phyloP scores from a whole-genome alignment of 1,140 invertebrate genomes.

The Drosophila sp. region DNA sequence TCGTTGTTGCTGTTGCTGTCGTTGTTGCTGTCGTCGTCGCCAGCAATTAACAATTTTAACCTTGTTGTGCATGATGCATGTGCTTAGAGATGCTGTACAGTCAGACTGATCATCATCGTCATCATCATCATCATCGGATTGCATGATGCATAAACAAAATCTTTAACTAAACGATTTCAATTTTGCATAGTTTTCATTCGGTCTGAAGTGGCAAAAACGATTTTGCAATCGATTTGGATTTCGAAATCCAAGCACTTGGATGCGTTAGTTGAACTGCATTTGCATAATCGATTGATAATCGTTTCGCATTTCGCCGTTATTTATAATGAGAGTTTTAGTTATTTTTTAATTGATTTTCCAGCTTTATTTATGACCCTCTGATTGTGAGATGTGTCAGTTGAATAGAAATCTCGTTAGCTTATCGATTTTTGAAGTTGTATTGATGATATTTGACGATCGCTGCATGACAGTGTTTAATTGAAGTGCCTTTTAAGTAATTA shows the following conservation, averaged over 20 bases:
- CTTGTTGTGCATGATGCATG: slow-evolving; percentile 62
- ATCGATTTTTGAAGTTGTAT: slow-evolving; percentile 2
- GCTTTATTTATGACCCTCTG: slow-evolving; percentile 5
- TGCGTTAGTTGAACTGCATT: slow-evolving; percentile 34
- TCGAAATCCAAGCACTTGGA: slow-evolving; percentile 6
- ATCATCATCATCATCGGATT: slow-evolving; percentile 21
- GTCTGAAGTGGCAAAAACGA: slow-evolving; percentile 32
- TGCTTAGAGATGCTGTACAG: slow-evolving; percentile 15
- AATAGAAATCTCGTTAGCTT: slow-evolving; percentile 7
- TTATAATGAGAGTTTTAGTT: slow-evolving; percentile 45
- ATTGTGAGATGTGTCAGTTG: neutral
- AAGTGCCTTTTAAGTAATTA: slow-evolving; percentile 31
- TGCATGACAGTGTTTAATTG: slow-evolving; percentile 29
- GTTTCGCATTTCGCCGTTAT: slow-evolving; percentile 34
- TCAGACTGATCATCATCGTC: slow-evolving; percentile 25
- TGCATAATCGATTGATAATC: slow-evolving; percentile 46
- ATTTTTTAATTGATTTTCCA: slow-evolving; percentile 40
- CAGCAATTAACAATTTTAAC: slow-evolving; percentile 56
- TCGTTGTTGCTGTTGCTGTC: slow-evolving; percentile 17
- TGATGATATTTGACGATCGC: slow-evolving; percentile 27
- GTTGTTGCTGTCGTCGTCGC: slow-evolving; percentile 27
- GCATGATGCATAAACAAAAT: slow-evolving; percentile 63
- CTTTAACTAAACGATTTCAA: slow-evolving; percentile 56
- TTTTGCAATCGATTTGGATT: slow-evolving; percentile 51
- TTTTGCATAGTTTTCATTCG: slow-evolving; percentile 27